Evolutionary conservation across 1,140 invertebrate species (phyloP), one percentile per base, ranked within the genome.

Genomic region (Dinoponera quadriceps): DNA sequence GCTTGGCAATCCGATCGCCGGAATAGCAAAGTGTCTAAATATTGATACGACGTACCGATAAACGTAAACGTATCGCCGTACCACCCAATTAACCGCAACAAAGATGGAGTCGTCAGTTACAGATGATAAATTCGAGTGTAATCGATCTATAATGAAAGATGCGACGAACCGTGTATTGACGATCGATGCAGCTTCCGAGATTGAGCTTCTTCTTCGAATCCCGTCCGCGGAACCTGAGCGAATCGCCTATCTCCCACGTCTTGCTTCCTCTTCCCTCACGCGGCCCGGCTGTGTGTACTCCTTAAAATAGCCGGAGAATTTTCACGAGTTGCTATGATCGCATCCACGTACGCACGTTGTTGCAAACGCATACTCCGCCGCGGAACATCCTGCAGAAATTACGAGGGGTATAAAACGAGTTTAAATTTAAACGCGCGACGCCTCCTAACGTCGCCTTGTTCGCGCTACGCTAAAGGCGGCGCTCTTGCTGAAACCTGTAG

Each of bases 381-480:
- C 20, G 33, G 62, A 69, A 49, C 18, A 27, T 83, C 38, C 33
- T 55, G 63, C 14, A 55, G 20, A 18, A 84, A 77, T 85, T 84
- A 60, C 63, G 59, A 59, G 57, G n/a, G 25, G 33, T 27, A 29
- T 60, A 25, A 73, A 85, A 66, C 16, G 22, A 29, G 20, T 71
- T 84, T 68, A 80, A 74, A 87, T 82, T 82, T 85, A 78, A 71
- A 84, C 49, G n/a, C 14, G n/a, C 9, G 62, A 44, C 54, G 27
- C 13, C 11, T 60, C 38, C n/a, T 25, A 78, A 48, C 44, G 49
- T 63, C 11, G 29, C 7, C 9, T 66, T 44, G 38, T 38, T 57
- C 22, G 33, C 22, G 29, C 54, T 49, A 20, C 38, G 38, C 4
- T 11, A 11, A 44, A 33, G 0, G 16, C 22, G 20, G 54, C 27